Evolutionary conservation across 2,797 vertebrate genomes (phyloP).

Genomic region (Takifugu ocellatus): DNA sequence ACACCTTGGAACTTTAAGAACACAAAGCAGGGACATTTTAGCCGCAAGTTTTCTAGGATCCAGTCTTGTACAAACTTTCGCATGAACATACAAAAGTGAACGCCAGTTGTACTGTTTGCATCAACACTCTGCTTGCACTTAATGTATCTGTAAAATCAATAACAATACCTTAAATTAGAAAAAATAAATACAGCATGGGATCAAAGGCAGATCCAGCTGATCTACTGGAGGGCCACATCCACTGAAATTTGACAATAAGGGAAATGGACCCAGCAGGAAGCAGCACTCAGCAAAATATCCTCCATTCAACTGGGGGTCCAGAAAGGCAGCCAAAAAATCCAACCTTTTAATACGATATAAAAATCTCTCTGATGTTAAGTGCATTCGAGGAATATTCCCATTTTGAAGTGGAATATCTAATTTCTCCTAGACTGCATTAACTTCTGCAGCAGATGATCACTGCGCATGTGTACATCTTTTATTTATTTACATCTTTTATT

Average conservation of each 20-base stretch:
- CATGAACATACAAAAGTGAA: neutral
- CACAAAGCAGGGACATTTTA: too few relatives aligned
- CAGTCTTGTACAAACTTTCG: too few relatives aligned
- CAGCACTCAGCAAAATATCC: constrained; percentile 6
- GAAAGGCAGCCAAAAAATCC: neutral
- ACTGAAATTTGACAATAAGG: constrained; percentile 14
- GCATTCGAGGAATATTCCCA: constrained; percentile 9
- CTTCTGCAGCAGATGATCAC: neutral
- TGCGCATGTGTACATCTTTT: neutral
- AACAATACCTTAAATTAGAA: neutral
- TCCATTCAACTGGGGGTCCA: neutral
- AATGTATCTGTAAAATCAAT: constrained; percentile 6
- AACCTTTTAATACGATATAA: constrained; percentile 16
- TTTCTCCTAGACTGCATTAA: constrained; percentile 5
- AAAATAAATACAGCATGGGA: constrained; percentile 2
- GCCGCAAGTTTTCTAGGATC: too few relatives aligned
- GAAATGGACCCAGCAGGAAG: constrained; percentile 10
- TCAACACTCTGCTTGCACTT: constrained; percentile 2
- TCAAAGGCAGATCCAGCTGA: constrained; percentile 21
- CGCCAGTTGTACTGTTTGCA: neutral
- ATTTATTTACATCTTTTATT: neutral
- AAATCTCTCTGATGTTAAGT: constrained; percentile 12
- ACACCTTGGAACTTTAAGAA: too few relatives aligned
- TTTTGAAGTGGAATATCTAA: constrained; percentile 8
- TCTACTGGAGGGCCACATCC: constrained; percentile 10